Percentiles rank a stretch among this genome's conserved stretches.
Evolutionary conservation across 2,888 invertebrate species (phyloP).

Genomic region (Eristalis intricaria): DNA sequence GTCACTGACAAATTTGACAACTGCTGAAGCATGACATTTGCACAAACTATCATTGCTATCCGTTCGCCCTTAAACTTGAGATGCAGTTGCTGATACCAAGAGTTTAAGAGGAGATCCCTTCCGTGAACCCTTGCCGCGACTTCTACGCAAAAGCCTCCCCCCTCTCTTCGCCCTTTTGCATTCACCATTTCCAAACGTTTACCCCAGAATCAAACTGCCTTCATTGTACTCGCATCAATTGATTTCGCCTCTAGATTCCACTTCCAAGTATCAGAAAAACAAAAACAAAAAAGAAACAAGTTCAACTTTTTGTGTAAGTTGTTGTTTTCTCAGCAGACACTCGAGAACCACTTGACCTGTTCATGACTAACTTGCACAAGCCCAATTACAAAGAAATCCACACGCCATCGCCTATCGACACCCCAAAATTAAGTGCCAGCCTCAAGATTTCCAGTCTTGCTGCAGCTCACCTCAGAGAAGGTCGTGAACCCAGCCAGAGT

Average conservation of each 20-base stretch:
- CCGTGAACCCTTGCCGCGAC: too few relatives aligned
- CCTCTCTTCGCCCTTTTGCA: too few relatives aligned
- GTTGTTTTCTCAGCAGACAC: not conserved
- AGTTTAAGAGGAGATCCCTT: too few relatives aligned
- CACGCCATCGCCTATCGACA: not conserved
- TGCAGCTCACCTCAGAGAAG: not conserved
- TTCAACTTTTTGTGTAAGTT: not conserved
- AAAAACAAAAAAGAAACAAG: not conserved
- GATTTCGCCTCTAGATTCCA: not conserved
- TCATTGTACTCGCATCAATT: not conserved
- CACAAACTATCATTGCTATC: too few relatives aligned
- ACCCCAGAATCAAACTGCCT: not conserved
- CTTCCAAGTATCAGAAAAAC: not conserved
- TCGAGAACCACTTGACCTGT: not conserved
- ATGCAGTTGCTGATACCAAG: too few relatives aligned
- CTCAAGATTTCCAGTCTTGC: not conserved
- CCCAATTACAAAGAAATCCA: not conserved
- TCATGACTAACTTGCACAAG: not conserved
- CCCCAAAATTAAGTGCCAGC: not conserved
- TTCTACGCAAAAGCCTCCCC: too few relatives aligned
- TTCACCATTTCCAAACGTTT: not conserved
- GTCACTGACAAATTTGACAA: too few relatives aligned
- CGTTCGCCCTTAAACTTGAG: too few relatives aligned
- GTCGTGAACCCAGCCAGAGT: not conserved
- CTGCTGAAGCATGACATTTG: too few relatives aligned